These are phyloP conservation scores for Channa striata DNA, from an alignment of 2,797 vertebrate genomes.

Conservation along the genomic window DNA sequence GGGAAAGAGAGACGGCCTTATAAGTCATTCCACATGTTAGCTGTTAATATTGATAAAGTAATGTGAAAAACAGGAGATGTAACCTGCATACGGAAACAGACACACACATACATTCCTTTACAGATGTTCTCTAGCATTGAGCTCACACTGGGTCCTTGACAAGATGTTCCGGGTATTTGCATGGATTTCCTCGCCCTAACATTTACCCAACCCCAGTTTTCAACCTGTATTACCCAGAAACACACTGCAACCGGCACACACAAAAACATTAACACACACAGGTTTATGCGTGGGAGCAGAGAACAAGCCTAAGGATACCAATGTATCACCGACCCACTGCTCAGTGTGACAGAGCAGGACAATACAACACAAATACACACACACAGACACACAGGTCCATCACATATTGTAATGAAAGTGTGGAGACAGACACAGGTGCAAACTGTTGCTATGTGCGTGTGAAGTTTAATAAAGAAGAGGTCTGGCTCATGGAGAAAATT, in stretches of 20 bases:
- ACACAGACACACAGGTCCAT: background rate
- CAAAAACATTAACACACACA: background rate
- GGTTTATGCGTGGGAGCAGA: constrained; percentile 12
- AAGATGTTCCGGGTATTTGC: constrained; percentile 5
- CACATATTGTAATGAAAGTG: background rate
- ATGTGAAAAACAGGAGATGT: constrained; percentile 23
- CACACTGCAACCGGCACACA: background rate
- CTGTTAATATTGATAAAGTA: constrained; percentile 67
- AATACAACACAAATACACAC: constrained; percentile 3
- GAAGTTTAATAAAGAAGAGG: background rate
- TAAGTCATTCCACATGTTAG: constrained; percentile 60
- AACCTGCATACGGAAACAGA: constrained; percentile 28
- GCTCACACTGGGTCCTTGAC: background rate
- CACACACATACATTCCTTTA: background rate
- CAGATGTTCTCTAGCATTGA: background rate
- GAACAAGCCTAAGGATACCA: constrained; percentile 48
- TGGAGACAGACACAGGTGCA: constrained; percentile 3
- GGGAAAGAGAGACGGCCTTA: constrained; percentile 31
- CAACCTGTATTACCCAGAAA: constrained; percentile 1
- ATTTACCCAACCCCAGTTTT: constrained; percentile 2
- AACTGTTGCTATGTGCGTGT: background rate
- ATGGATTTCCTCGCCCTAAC: background rate
- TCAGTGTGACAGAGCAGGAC: constrained; percentile 37
- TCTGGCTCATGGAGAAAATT: background rate
- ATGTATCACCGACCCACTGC: constrained; percentile 44